phyloP scores from a whole-genome alignment of 2,113 vertebrate species.

The Microcebus lehilahytsara region DNA sequence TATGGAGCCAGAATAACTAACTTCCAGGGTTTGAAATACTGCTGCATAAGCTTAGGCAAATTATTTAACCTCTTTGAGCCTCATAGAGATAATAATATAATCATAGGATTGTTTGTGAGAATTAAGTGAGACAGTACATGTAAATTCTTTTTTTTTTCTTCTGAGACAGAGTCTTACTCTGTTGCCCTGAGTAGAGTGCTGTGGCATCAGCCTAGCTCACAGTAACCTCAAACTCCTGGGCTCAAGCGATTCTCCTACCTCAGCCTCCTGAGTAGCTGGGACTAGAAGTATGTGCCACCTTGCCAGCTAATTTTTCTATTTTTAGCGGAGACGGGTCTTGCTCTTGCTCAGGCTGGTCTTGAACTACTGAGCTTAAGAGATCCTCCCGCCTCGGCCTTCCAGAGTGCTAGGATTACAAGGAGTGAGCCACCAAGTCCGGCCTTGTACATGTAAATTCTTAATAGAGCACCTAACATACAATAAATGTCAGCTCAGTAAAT shows the following conservation, averaged over 20 bases:
- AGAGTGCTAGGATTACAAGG: not conserved
- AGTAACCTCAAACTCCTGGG: not conserved
- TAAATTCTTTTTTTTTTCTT: not conserved
- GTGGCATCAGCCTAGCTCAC: too few species aligned
- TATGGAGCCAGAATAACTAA: constrained; percentile 43
- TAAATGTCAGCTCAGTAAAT: constrained; percentile 19
- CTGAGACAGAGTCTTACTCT: not conserved
- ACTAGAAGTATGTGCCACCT: not conserved
- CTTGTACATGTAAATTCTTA: constrained; percentile 11
- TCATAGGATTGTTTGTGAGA: constrained; percentile 25
- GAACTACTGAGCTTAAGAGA: not conserved
- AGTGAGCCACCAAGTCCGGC: not conserved
- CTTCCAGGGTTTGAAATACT: constrained; percentile 37
- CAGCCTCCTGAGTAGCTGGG: not conserved
- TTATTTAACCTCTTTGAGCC: constrained; percentile 20
- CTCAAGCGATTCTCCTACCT: not conserved
- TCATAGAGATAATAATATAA: constrained; percentile 20
- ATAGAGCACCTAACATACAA: not conserved
- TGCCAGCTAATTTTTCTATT: too few species aligned
- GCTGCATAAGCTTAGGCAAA: not conserved
- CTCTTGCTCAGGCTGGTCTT: not conserved
- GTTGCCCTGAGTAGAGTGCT: not conserved
- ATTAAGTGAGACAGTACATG: constrained; percentile 1
- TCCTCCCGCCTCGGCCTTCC: not conserved
- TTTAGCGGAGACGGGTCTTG: too few species aligned